Percentiles rank a stretch among this genome's conserved stretches.
Conservation (phyloP, 2,113 vertebrate genomes). For the Chloropsis cyanopogon region DNA sequence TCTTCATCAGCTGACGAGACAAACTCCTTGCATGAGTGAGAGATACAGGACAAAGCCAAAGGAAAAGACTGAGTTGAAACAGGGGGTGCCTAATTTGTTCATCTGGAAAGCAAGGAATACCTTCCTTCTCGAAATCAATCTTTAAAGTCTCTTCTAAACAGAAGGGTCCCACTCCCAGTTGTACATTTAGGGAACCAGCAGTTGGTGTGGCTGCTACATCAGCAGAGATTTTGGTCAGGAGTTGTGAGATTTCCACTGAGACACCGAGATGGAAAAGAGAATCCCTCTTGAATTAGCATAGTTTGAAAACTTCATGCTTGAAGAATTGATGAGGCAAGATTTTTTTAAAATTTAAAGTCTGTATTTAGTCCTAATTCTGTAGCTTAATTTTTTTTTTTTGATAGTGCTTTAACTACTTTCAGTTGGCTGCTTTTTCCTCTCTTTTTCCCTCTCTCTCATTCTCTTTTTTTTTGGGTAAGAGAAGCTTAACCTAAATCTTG, state of each 20-base stretch:
- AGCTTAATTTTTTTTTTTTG: background rate
- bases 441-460: accelerated
- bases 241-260: background rate
- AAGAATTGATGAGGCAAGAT: background rate
- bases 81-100: background rate
- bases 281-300: background rate
- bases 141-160: background rate
- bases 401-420: background rate
- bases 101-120: background rate
- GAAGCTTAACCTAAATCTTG: background rate
- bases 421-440: background rate
- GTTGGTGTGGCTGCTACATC: accelerated
- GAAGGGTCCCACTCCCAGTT: background rate
- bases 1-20: background rate
- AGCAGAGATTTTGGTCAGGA: background rate
- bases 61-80: background rate
- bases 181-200: background rate
- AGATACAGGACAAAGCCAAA: background rate
- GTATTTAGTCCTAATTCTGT: background rate
- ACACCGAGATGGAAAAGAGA: background rate
- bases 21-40: background rate
- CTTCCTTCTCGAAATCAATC: background rate
- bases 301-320: background rate
- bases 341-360: background rate
- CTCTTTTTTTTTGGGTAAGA: background rate